Evolutionary conservation across 1,140 invertebrate species (phyloP).

Genomic region (Drosophila lowei): DNA sequence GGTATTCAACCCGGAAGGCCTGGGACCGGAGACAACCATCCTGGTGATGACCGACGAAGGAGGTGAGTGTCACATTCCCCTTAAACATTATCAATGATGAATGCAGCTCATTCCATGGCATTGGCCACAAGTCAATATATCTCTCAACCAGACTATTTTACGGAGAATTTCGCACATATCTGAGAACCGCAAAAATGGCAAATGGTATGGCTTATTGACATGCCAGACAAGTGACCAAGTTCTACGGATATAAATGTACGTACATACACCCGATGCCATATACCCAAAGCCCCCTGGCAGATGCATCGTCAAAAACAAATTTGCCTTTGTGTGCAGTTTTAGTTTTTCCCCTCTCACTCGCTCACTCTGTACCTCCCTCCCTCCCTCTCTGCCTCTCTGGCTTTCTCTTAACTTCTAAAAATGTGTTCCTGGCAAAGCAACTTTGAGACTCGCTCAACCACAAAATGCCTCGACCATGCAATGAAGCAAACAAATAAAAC

Average conservation of each 20-base stretch:
- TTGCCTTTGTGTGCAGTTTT: conserved; percentile 58
- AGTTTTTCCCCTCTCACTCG: conserved; percentile 4
- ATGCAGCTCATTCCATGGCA: conserved; percentile 29
- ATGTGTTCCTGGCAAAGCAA: conserved; percentile 37
- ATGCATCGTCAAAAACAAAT: conserved; percentile 43
- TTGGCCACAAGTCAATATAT: conserved; percentile 50
- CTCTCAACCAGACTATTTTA: conserved; percentile 32
- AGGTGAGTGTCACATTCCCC: conserved; percentile 85
- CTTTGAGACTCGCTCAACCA: conserved; percentile 72
- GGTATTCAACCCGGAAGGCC: conserved; percentile 90
- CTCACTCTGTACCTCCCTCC: no score
- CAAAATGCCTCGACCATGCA: conserved; percentile 73
- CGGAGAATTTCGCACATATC: conserved; percentile 11
- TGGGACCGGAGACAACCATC: conserved; percentile 88
- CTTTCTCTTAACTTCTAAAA: no score
- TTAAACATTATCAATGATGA: conserved; percentile 38
- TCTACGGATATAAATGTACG: not conserved
- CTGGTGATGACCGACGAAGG: conserved; percentile 92
- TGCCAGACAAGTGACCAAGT: conserved; percentile 50
- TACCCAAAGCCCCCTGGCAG: conserved; percentile 31
- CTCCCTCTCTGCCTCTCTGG: no score
- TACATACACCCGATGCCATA: conserved; percentile 6
- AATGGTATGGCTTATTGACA: conserved; percentile 47
- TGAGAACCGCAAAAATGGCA: conserved; percentile 36
- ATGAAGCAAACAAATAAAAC: conserved; percentile 79